phyloP scores from a whole-genome alignment of 2,113 vertebrate genomes.

The Mungos mungo region DNA sequence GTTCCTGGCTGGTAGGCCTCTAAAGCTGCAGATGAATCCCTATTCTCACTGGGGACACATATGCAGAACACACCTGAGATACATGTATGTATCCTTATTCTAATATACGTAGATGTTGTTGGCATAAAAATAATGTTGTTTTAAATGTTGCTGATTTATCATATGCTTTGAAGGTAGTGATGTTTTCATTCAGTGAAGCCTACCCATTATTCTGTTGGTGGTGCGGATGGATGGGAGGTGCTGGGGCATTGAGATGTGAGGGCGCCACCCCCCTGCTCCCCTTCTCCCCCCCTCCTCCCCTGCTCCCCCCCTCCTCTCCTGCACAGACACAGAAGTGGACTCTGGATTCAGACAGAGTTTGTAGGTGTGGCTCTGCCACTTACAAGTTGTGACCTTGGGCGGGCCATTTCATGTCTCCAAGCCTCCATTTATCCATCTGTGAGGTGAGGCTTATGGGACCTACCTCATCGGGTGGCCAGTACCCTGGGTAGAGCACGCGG shows the following conservation, averaged over 20 bases:
- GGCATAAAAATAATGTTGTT: background rate
- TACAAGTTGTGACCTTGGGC: background rate
- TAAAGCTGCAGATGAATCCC: background rate
- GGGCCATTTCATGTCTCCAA: background rate
- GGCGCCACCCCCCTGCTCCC: too few relatives aligned
- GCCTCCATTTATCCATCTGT: background rate
- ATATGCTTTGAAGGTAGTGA: background rate
- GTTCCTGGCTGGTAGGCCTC: background rate
- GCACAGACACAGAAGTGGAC: background rate
- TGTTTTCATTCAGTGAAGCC: background rate
- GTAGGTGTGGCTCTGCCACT: background rate
- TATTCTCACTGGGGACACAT: background rate
- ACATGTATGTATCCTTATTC: background rate
- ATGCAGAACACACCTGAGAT: background rate
- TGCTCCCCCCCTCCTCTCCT: background rate
- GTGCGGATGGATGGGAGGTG: background rate
- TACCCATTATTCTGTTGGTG: background rate
- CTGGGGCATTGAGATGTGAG: background rate
- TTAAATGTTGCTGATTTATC: background rate
- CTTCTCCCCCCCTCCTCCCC: too few relatives aligned
- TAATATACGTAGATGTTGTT: background rate
- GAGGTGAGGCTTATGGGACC: background rate
- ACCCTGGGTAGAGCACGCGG: accelerated
- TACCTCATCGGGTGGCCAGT: accelerated
- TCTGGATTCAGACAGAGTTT: background rate